These are phyloP conservation scores for Drosophila gaucha DNA, from an alignment of 2,888 invertebrate genomes.

Conservation along the genomic window DNA sequence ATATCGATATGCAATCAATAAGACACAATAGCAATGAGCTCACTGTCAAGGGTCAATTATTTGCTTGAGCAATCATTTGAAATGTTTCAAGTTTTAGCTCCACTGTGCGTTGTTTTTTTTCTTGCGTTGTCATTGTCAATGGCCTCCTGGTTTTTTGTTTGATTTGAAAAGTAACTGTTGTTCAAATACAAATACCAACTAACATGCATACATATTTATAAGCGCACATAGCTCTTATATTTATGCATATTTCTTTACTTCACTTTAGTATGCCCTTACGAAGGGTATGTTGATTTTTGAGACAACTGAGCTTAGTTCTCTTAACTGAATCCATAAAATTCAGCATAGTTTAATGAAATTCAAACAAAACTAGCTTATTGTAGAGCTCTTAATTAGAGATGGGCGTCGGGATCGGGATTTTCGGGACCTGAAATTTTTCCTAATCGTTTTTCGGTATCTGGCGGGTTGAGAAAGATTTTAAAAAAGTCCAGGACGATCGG, in stretches of 20 bases:
- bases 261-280: conserved; percentile 12
- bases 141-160: conserved; percentile 58
- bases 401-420: no score
- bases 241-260: conserved; percentile 27
- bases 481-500: no score
- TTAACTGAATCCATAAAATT: no score
- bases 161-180: conserved; percentile 72
- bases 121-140: conserved; percentile 46
- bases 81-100: conserved; percentile 5
- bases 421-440: no score
- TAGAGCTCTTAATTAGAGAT: no score
- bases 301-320: no score
- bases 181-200: conserved; percentile 24
- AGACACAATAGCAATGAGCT: not conserved
- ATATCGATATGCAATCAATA: conserved; percentile 43
- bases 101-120: conserved; percentile 51
- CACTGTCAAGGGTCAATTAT: not conserved
- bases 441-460: no score
- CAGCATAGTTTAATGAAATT: no score
- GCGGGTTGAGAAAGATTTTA: no score
- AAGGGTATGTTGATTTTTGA: not conserved
- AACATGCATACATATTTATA: conserved; percentile 8
- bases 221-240: conserved; percentile 1
- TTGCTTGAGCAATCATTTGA: not conserved
- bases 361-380: no score